Base-by-base conservation (phyloP, 2,797 vertebrate species). In the Pseudochaenichthys georgianus region DNA sequence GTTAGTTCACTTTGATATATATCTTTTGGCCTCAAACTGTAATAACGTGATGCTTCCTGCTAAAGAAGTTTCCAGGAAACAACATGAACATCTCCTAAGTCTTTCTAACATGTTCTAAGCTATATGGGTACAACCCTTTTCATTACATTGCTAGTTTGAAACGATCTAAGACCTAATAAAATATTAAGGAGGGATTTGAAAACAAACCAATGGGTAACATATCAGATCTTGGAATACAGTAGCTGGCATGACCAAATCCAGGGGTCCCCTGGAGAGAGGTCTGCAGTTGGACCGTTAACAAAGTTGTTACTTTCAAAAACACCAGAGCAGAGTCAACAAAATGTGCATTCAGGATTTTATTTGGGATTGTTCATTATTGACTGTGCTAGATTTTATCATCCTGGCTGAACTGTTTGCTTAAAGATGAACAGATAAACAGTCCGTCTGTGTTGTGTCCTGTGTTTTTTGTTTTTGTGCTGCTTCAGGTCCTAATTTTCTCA, bases 361-460 rank as follows among this genome's bases (percentile, higher is more conserved):
- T 66, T 68, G 6, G 8, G 9, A 50, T 65, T 52, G n/a, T 62
- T 73, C 3, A 5, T 61, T 3, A 43, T 64, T 48, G 19, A 58
- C 45, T 68, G n/a, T 19, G 2, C 13, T 17, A 7, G 17, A 45
- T 45, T 57, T 45, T 53, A 63, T 55, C 51, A 5, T 57, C 10
- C n/a, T 38, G 17, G 13, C 38, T 58, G 34, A 64, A 19, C 57
- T 28, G 15, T 51, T 52, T 38, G 10, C 46, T 60, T 8, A 34
- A 19, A 72, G n/a, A 75, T 72, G 51, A 78, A 16, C 47, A n/a
- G 42, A 75, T 58, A 58, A 71, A 64, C 15, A 13, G 70, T 28
- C 16, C 38, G 34, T 75, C 28, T 64, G 54, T 69, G 67, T 41
- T 60, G 42, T 34, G 19, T 58, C 50, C 13, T 9, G 13, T 21